Base-by-base conservation (phyloP, 2,113 vertebrate genomes). In the Apeltes quadracus region DNA sequence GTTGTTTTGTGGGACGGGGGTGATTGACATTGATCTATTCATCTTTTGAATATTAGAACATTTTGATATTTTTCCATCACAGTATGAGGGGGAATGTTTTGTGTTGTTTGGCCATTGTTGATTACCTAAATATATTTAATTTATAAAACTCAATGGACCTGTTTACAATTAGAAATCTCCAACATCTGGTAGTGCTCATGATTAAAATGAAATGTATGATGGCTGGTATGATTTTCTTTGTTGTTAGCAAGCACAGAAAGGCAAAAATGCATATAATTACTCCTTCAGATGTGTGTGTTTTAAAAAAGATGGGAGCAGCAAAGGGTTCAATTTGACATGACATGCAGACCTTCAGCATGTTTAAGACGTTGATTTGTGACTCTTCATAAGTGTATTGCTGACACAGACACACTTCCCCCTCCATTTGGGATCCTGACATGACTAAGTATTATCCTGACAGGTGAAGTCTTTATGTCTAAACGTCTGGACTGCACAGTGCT, bases 401-500 rank as follows among this genome's bases (percentile, higher is more conserved):
- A 59, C 64, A 38, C 59, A 55, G 14, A 36, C 51, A 54, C 7
- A 13, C 48, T 22, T 20, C 34, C 18, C 56, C 50, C 59, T 54
- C 70, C 16, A 9, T 20, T 10, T 1, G 20, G 25, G 25, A 25
- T 23, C 5, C 25, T 43, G n/a, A 57, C 39, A 2, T 25, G 34
- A 29, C 22, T n/a, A 29, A 58, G 59, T 16, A 20, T 70, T 54
- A 6, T 29, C 27, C 22, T 62, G 34, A 56, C 65, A 68, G 27
- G 48, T 56, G 43, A 79, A 55, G 61, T 38, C 59, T 68, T 58
- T 61, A 7, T 56, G 38, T 58, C 53, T 75, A n/a, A 23, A 44
- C 67, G 80, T 80, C 79, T 72, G 62, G 65, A 12, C 41, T 55
- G 50, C 56, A 25, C 15, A 51, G 7, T 74, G 69, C 18, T 66